Base-by-base conservation (phyloP, 1,140 invertebrate genomes). In the Aphelinus certus region DNA sequence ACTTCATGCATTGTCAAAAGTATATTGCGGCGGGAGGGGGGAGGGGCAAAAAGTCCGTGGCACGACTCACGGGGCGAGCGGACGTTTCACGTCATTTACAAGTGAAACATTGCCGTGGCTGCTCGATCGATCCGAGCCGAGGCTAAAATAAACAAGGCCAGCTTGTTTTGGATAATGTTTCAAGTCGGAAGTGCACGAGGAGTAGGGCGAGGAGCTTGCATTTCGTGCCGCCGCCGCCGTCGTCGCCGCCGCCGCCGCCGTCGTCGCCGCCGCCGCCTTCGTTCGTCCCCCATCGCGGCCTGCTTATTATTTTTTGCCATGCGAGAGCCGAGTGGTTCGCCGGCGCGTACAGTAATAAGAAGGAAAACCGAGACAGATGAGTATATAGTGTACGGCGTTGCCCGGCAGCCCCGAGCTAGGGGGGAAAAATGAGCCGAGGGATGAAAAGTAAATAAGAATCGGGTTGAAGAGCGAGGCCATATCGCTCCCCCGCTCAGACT, bases 401-500 rank as follows among this genome's bases (percentile, higher is more conserved):
- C 53, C 60, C 7, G 57, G 48, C 55, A 3, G 3, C 45, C 5
- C 3, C 7, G 7, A 4, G 42, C 51, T 26, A 67, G 6, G 55
- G 6, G 26, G 45, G 68, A 68, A 76, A 70, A 73, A 76, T 70
- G 67, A 73, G 48, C 49, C 58, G 56, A 76, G 73, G 74, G 71
- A 77, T 66, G 77, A 75, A 82, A 81, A 75, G 81, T 79, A 82
- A 81, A 82, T 80, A 82, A 77, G 76, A 81, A 81, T 26, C 76
- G 58, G 73, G 65, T 57, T 75, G 75, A 80, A 78, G 75, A 79
- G 78, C 76, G 76, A 70, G 46, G 76, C 77, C 55, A 7, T 7
- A 53, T 4, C 26, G 26, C 26, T 26, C 26, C 26, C 9, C 43
- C 2, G 3, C 7, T 47, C 7, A 49, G n/a, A 58, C 57, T 43